Evolutionary conservation across 2,113 vertebrate species (phyloP), one percentile per base, ranked within the genome.

Genomic region (Romanogobio albipinnatus): DNA sequence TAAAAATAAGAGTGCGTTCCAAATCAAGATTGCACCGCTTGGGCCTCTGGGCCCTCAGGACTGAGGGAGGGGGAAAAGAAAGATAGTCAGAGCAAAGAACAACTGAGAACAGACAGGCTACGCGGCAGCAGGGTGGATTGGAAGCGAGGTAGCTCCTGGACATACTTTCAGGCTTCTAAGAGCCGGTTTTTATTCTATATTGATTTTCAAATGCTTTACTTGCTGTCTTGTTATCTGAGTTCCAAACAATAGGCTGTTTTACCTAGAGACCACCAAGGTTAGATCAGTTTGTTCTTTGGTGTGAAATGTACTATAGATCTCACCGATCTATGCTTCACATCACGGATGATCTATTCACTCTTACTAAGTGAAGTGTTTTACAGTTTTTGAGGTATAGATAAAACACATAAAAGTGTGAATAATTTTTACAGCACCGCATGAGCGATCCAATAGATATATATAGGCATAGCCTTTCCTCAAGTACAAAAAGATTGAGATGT

Each of bases 151-250:
- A 73, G 80, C 81, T 76, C 71, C 78, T 75, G 58, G 82, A 74
- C 77, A 64, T 33, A 61, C 81, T 84, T 73, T 87, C 82, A 84
- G 76, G 64, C 66, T 62, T 74, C 39, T 84, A 51, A 59, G 22
- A 74, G 22, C 53, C 66, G 22, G 14, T 49, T 74, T 74, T 84
- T 66, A 80, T 84, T 73, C 82, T 29, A 2, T 84, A 87, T 80
- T 87, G 82, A 87, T 84, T 87, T 71, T 73, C 47, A 59, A 62
- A 73, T 70, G 59, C 81, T 56, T 80, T 53, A 62, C 75, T 77
- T 73, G 76, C 76, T 73, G 53, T 77, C 81, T 87, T 87, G 82
- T 87, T 87, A 87, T 78, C 82, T 33, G 49, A 87, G 59, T 87
- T 87, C 68, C 53, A 84, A 77, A 84, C 86, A 49, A 71, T 51